Evolutionary conservation across 53 echinoderm and acorn worm species (phyloP).

Genomic region (Actinopyga echinites): DNA sequence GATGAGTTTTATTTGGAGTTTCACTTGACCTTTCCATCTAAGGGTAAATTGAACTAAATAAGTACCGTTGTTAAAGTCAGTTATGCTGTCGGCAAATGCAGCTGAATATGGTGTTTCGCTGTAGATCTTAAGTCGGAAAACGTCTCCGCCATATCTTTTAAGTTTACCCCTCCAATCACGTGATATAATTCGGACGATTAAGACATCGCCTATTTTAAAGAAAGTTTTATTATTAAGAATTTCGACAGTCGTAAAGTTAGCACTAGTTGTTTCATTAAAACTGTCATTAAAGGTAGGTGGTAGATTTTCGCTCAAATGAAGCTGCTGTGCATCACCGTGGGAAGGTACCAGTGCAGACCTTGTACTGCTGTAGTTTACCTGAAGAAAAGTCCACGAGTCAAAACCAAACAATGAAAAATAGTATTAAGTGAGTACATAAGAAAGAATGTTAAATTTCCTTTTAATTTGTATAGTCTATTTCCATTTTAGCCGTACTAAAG

Average conservation of each 20-base stretch:
- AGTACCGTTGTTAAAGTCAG: constrained; percentile 7
- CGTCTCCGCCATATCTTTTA: constrained; percentile 2
- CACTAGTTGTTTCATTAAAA: too few species aligned
- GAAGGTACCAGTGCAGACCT: too few species aligned
- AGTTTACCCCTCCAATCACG: constrained; percentile 2
- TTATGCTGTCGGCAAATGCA: background rate
- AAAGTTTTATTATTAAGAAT: background rate
- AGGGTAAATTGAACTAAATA: constrained; percentile 9
- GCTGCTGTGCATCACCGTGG: too few species aligned
- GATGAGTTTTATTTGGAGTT: background rate
- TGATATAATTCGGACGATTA: background rate
- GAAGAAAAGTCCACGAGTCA: too few species aligned
- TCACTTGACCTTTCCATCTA: background rate
- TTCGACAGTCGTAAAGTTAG: background rate
- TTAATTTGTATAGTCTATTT: too few species aligned
- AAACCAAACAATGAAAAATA: too few species aligned
- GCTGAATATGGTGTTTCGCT: background rate
- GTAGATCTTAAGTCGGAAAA: constrained; percentile 4
- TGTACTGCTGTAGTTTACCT: too few species aligned
- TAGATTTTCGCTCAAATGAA: too few species aligned
- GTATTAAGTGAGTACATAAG: too few species aligned
- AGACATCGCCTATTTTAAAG: background rate
- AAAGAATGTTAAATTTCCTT: too few species aligned
- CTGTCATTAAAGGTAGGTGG: background rate
- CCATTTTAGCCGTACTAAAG: too few species aligned